Base-by-base conservation (phyloP, 2,888 invertebrate species). In the Pyrrhia umbra region DNA sequence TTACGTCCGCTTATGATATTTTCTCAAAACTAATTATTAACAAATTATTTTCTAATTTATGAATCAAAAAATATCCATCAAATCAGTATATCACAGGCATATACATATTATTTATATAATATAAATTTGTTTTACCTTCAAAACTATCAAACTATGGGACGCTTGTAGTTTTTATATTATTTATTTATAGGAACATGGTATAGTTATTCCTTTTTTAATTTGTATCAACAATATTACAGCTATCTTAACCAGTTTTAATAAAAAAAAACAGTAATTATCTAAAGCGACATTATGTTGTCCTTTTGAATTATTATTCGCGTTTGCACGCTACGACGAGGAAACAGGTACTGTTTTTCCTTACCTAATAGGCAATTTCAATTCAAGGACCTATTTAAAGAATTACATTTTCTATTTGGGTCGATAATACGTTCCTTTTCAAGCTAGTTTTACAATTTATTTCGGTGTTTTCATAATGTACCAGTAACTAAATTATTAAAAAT, bases 61-160 rank as follows among this genome's bases (percentile, higher is more conserved):
- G 69, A 70, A 69, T 76, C 56, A 61, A 74, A 79, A n/a, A n/a
- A 79, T 76, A 79, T 79, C 68, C 71, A 68, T 79, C 68, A 82
- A 79, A 83, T 75, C 60, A 84, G 79, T 79, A 82, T 87, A 87
- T 88, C 88, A 88, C 88, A 88, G 88, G 85, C 83, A 75, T 82
- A 75, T 70, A 79, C 70, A 78, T 70, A 67, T 62, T 75, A 73
- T 63, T 64, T 64, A 72, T 77, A 77, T 54, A 72, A 72, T 77
- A 65, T 64, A 61, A 63, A 64, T 66, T 65, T 50, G 57, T 57
- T 77, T 70, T 55, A 79, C 51, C n/a, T 65, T 65, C 34, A 67
- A 42, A 60, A 63, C 57, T 66, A 61, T 34, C 37, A 49, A 55
- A 60, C 51, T 55, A 50, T 9, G 46, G 51, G 49, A 64, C 65